phyloP scores from a whole-genome alignment of 2,888 invertebrate genomes.

The Zhuqinia jingwanae region DNA sequence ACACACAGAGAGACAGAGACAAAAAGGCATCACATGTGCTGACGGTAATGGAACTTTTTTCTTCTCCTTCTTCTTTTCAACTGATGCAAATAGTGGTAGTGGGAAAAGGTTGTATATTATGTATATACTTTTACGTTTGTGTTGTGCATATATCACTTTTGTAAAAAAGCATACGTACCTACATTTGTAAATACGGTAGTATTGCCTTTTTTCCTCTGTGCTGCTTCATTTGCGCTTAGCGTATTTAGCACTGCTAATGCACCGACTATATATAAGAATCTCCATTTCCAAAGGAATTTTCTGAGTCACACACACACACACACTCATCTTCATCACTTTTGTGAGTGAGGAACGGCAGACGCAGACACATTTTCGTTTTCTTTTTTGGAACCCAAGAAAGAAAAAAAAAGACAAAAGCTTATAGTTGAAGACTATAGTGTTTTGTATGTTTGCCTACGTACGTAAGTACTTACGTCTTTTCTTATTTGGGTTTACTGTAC shows the following conservation, averaged over 20 bases:
- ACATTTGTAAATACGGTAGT: no score
- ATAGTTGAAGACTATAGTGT: no score
- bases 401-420: no score
- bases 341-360: background rate
- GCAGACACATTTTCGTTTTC: constrained; percentile 2
- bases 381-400: background rate
- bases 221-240: constrained; percentile 42
- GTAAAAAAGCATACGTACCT: background rate
- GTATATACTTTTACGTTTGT: constrained; percentile 14
- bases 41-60: constrained; percentile 39
- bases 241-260: constrained; percentile 18
- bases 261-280: constrained; percentile 20
- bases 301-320: constrained; percentile 51
- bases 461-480: background rate
- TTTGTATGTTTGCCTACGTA: background rate
- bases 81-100: background rate
- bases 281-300: constrained; percentile 34
- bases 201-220: background rate
- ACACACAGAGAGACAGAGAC: constrained; percentile 51
- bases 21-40: constrained; percentile 59
- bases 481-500: background rate
- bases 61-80: background rate
- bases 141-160: background rate
- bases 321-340: constrained; percentile 10
- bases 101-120: background rate